A percentile compares a stretch with the other conserved stretches of the same genome.
phyloP scores from a whole-genome alignment of 37 sponge, comb jelly and placozoan species.

The Ephydatia muelleri region DNA sequence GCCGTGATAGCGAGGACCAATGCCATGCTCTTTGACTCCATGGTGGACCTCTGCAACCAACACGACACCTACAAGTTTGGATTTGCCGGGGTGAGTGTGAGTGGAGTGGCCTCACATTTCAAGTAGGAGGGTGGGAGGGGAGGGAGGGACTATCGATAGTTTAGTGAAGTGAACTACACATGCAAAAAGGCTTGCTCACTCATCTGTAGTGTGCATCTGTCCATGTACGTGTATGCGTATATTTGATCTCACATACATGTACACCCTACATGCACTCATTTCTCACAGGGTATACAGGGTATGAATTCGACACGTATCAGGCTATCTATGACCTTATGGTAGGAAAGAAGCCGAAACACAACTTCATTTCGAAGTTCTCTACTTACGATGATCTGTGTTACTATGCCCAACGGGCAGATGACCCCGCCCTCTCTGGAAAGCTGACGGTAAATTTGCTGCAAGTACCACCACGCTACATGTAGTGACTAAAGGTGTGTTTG shows the following conservation, averaged over 20 bases:
- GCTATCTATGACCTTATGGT: slow-evolving; percentile 3
- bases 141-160: too few species aligned
- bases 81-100: slow-evolving; percentile 37
- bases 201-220: background rate
- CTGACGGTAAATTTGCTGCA: background rate
- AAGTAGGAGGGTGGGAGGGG: background rate
- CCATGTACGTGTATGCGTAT: too few species aligned
- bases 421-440: background rate
- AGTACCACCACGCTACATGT: too few species aligned
- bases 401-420: background rate
- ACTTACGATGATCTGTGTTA: background rate
- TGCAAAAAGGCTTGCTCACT: background rate
- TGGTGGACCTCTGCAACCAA: too few species aligned
- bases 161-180: background rate
- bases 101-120: background rate
- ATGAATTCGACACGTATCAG: slow-evolving; percentile 9
- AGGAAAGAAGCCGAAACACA: background rate
- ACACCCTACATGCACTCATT: background rate
- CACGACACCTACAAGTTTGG: too few species aligned
- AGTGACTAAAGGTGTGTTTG: too few species aligned
- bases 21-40: too few species aligned
- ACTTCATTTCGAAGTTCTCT: background rate
- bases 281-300: background rate
- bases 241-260: too few species aligned
- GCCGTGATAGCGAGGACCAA: too few species aligned